These are phyloP conservation scores for Ascidia mentula DNA, from an alignment of 23 tunicate species.

Conservation along the genomic window DNA sequence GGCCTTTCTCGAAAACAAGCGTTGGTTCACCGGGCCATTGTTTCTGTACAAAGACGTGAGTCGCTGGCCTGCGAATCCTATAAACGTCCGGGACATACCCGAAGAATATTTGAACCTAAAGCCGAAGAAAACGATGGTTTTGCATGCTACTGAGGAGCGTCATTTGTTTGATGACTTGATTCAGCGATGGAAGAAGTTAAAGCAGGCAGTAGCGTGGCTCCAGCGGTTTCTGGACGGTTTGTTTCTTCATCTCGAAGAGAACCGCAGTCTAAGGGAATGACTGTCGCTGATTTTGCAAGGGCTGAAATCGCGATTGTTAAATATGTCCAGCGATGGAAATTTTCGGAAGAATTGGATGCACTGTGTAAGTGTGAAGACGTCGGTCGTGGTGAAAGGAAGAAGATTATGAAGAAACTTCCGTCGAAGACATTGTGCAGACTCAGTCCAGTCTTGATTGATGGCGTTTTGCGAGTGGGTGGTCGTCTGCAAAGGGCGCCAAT, in stretches of 20 bases:
- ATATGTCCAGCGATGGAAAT: neutral
- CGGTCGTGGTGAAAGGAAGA: no score
- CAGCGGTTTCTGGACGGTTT: neutral
- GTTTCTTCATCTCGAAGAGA: neutral
- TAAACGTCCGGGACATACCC: no score
- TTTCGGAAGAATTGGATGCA: neutral
- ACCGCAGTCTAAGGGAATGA: neutral
- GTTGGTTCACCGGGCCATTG: no score
- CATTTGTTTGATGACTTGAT: neutral
- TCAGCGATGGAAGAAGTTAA: neutral
- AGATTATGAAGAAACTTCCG: no score
- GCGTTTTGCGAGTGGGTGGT: no score
- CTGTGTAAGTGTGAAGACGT: no score
- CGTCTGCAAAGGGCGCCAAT: no score
- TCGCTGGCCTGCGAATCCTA: no score
- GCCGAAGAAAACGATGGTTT: neutral
- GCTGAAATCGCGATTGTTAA: neutral
- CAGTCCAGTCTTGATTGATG: no score
- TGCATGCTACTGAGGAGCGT: neutral
- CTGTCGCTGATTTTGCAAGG: neutral
- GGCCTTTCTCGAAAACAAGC: neutral
- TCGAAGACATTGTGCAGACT: no score
- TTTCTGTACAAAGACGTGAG: neutral
- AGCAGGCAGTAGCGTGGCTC: neutral
- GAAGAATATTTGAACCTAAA: no score